Conservation (phyloP, 1,140 invertebrate genomes). For the Steinernema feltiae region DNA sequence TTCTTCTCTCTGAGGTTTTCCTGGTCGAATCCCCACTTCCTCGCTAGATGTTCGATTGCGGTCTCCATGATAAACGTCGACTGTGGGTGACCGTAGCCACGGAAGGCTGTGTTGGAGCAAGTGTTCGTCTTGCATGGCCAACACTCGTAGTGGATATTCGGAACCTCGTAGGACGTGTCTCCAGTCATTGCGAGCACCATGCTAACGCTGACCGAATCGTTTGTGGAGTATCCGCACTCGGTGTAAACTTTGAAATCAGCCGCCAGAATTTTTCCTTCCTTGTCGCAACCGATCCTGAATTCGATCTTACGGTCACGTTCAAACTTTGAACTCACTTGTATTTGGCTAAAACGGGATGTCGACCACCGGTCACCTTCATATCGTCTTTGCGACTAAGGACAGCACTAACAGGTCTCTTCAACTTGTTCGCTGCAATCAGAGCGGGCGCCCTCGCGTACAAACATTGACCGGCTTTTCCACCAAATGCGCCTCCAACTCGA, state of each 20-base stretch:
- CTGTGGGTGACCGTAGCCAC: constrained; percentile 61
- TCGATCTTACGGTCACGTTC: background rate
- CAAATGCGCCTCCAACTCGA: constrained; percentile 36
- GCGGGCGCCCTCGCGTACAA: constrained; percentile 11
- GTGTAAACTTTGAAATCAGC: constrained; percentile 23
- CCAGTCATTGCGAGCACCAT: too few relatives aligned
- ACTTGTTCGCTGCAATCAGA: constrained; percentile 24
- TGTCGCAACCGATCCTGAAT: constrained; percentile 28
- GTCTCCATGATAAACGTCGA: constrained; percentile 56
- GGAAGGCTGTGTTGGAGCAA: constrained; percentile 60
- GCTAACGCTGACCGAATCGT: constrained; percentile 26
- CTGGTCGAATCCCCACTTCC: constrained; percentile 32
- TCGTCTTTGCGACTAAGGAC: constrained; percentile 33
- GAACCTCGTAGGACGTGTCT: constrained; percentile 57
- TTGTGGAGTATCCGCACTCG: constrained; percentile 28
- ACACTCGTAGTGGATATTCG: constrained; percentile 51
- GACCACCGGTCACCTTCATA: constrained; percentile 34
- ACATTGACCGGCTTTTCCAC: constrained; percentile 29
- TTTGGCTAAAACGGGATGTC: constrained; percentile 32
- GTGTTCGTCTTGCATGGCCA: constrained; percentile 59
- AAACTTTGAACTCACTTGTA: constrained; percentile 22
- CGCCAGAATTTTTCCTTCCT: constrained; percentile 27
- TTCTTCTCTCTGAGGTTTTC: constrained; percentile 34
- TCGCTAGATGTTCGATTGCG: constrained; percentile 55
- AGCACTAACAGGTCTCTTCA: constrained; percentile 22